Evolutionary conservation across 1,140 invertebrate genomes (phyloP), one percentile per base, ranked within the genome.

Genomic region (Whitmania pigra): DNA sequence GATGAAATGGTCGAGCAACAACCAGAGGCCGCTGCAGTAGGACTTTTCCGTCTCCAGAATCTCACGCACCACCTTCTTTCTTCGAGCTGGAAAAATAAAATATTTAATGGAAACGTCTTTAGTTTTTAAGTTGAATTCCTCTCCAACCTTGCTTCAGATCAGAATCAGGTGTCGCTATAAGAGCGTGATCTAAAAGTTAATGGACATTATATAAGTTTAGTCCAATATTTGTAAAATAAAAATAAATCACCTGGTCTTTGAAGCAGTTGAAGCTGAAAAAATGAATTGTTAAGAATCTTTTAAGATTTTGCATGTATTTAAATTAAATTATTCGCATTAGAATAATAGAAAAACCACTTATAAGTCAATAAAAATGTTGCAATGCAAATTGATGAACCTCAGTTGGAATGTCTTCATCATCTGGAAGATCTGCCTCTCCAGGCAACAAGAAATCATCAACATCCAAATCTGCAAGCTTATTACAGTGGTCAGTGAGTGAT

Each of bases 21-120:
- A 77, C 79, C 80, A 81, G 27, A 84, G 75, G 6, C 79, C 81
- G 15, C 76, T 74, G 73, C 82, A 83, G 74, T 84, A 84, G 22
- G 81, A 80, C 71, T 78, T 78, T 70, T 84, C 82, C n/a, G 81
- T 79, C 67, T 82, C 80, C 9, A 82, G 57, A 2, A 84, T 77
- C 53, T 83, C 82, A 60, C 75, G 73, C 0, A 79, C 79, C 17
- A 82, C 77, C 69, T 78, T 76, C 68, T 78, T 76, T 40, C 81
- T 72, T 69, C 80, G 78, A 6, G 72, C 78, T 77, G 72, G 17
- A 22, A 70, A 25, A 20, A 17, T 22, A 66, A 27, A 13, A 71
- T 25, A 31, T 57, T 20, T 57, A 43, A 40, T 40, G 29, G 9
- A 54, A 27, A 17, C 5, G 43, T 7, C 15, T 49, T 49, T 4